Conservation (phyloP, 2,888 invertebrate species). For the Gymnocheta viridis region DNA sequence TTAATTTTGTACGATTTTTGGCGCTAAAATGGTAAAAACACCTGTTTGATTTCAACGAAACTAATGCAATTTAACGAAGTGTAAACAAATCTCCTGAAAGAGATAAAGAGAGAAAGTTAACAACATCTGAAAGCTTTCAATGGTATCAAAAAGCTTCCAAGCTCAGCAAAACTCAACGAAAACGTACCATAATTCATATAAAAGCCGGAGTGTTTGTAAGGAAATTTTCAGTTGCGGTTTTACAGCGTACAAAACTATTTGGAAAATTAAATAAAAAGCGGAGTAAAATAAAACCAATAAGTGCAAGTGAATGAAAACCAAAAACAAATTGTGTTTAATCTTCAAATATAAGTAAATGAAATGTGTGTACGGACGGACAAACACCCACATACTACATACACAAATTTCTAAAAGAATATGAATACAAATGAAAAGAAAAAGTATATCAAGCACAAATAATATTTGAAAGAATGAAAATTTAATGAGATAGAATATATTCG, state of each 20-base stretch:
- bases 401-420: not conserved
- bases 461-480: constrained; percentile 12
- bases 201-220: constrained; percentile 22
- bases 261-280: constrained; percentile 22
- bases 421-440: constrained; percentile 6
- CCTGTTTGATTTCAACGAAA: constrained; percentile 51
- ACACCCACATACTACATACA: not conserved
- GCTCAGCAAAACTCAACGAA: constrained; percentile 52
- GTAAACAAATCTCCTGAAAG: constrained; percentile 42
- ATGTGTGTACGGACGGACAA: not conserved
- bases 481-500: constrained; percentile 9
- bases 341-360: not conserved
- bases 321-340: not conserved
- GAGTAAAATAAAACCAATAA: not conserved
- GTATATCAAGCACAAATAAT: not conserved
- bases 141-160: constrained; percentile 52
- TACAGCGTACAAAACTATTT: constrained; percentile 33
- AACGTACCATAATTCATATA: constrained; percentile 48
- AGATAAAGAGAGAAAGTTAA: not conserved
- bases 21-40: constrained; percentile 46
- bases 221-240: constrained; percentile 65
- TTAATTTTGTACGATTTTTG: constrained; percentile 11
- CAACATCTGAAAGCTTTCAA: constrained; percentile 40
- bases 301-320: not conserved
- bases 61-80: constrained; percentile 53